Conservation (phyloP, 2,888 invertebrate genomes). For the Stenodema calcarata region DNA sequence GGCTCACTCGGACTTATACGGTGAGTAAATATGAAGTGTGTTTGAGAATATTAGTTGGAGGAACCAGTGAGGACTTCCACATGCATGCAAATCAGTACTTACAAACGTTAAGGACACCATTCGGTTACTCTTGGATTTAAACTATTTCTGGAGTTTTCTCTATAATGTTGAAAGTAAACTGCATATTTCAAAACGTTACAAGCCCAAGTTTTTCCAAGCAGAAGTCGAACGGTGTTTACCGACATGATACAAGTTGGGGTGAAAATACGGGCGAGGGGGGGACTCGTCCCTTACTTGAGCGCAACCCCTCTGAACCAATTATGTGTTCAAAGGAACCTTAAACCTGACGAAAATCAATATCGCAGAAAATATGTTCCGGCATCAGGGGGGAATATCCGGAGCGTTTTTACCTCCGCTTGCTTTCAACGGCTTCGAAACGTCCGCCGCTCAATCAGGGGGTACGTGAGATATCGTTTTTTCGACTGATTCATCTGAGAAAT, state of each 20-base stretch:
- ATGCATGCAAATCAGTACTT: too few species aligned
- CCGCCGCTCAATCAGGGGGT: not conserved
- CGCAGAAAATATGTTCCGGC: slow-evolving; percentile 19
- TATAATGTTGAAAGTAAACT: too few species aligned
- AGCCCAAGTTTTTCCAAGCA: not conserved
- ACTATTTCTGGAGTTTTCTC: too few species aligned
- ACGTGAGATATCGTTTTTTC: not conserved
- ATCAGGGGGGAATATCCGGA: not conserved
- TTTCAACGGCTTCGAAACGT: not conserved
- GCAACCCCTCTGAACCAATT: slow-evolving; percentile 21
- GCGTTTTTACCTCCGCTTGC: not conserved
- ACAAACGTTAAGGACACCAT: too few species aligned
- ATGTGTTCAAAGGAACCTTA: slow-evolving; percentile 30
- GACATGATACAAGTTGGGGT: slow-evolving; percentile 15
- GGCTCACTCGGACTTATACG: too few species aligned
- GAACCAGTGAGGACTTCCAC: too few species aligned
- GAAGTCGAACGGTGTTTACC: not conserved
- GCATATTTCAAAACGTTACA: not conserved
- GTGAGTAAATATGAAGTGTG: too few species aligned
- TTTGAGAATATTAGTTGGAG: too few species aligned
- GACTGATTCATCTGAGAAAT: not conserved
- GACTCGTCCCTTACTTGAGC: not conserved
- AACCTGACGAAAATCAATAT: slow-evolving; percentile 34
- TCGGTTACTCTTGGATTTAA: too few species aligned
- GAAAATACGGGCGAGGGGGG: slow-evolving; percentile 22